Evolutionary conservation across 2,888 invertebrate species (phyloP), one percentile per base, ranked within the genome.

Genomic region (Mesorhabditis sp.): DNA sequence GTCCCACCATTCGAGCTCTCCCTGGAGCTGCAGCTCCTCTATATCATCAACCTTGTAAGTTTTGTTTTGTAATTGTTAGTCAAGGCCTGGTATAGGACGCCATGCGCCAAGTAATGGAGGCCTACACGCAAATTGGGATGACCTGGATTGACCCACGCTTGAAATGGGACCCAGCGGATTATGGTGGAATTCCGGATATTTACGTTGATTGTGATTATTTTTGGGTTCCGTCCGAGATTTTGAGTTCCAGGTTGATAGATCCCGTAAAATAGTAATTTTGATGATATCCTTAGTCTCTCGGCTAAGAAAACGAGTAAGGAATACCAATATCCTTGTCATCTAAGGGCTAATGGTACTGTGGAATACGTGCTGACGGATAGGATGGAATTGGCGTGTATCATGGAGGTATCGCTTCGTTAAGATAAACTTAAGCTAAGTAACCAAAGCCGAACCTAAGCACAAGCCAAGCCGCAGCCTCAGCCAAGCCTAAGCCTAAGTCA

Each of bases 91-190:
- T 50, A 13, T 50, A 50, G 50, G 50, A 50, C 13, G 50, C 13
- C 6, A 13, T 50, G 6, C 50, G 50, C 13, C 50, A 50, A 50
- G 13, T 13, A 50, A 6, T 50, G 13, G 7, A 13, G 50, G 50
- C 50, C 50, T 50, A 50, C 50, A 50, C 13, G 6, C 7, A 50
- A 13, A 13, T 50, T 10, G 50, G 13, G 50, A 50, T 50, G 50
- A 50, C 50, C 13, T 73, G 69, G 65, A 67, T 43, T 2, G 72
- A 73, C 63, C 62, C 44, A 5, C 44, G 72, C 5, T 13, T 73
- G 58, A 43, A 4, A 13, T 73, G 72, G 72, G 62, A 73, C 68
- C 72, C 72, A 10, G 43, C 61, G 5, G 63, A 73, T 5, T 73
- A 70, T 65, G 72, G 72, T 28, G 72, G 72, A 50, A 50, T 50